These are phyloP conservation scores for Microctonus brassicae DNA, from an alignment of 2,888 invertebrate species.

Conservation along the genomic window DNA sequence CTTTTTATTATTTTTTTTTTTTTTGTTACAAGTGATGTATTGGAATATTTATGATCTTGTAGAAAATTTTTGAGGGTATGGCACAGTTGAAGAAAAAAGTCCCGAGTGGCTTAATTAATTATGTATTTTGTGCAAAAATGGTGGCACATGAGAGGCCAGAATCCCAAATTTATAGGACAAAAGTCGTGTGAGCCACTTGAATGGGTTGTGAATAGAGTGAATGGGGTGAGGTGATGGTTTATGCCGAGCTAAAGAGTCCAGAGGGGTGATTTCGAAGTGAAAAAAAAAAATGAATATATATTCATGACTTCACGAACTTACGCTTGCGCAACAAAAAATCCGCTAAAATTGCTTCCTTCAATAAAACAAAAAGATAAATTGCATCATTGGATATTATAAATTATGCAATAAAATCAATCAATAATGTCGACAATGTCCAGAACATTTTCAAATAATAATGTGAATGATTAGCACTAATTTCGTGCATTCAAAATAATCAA, in stretches of 20 bases:
- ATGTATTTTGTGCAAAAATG: neutral
- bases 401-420: constrained; percentile 40
- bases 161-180: constrained; percentile 16
- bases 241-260: constrained; percentile 1
- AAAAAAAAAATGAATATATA: constrained; percentile 6
- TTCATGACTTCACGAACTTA: constrained; percentile 1
- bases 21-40: neutral
- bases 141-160: neutral
- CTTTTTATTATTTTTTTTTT: neutral
- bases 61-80: neutral
- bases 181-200: constrained; percentile 18
- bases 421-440: constrained; percentile 39
- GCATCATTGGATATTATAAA: neutral
- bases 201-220: constrained; percentile 19
- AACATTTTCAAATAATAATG: constrained; percentile 50
- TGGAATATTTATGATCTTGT: neutral
- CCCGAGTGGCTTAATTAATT: constrained; percentile 13
- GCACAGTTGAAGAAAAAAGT: neutral
- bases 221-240: constrained; percentile 16
- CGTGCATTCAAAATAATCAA: constrained; percentile 14
- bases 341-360: neutral
- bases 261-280: neutral
- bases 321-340: too few relatives aligned
- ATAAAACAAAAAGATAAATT: neutral
- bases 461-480: constrained; percentile 47